Conservation (phyloP, 1,140 invertebrate genomes). For the Heliothis virescens region DNA sequence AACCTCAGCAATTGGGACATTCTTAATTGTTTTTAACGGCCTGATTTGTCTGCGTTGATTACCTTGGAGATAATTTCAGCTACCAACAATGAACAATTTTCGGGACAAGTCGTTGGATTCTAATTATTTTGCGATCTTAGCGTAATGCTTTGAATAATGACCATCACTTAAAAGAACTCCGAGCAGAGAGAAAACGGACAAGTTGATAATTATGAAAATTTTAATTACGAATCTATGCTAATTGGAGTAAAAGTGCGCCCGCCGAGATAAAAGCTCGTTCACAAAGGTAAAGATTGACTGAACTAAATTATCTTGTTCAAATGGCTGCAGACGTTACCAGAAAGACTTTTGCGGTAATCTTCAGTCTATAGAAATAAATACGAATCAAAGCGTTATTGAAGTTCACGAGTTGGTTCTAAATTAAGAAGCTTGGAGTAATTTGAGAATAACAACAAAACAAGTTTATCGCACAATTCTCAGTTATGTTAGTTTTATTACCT, state of each 20-base stretch:
- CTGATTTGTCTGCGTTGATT: conserved; percentile 18
- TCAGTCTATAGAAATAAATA: background rate
- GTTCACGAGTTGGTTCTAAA: background rate
- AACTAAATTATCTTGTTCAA: conserved; percentile 51
- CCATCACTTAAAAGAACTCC: conserved; percentile 4
- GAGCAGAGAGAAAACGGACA: conserved; percentile 37
- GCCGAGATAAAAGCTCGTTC: conserved; percentile 42
- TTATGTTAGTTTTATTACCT: background rate
- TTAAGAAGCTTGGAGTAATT: background rate
- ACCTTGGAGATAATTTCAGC: conserved; percentile 4
- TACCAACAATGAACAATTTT: conserved; percentile 21
- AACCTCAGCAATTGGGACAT: conserved; percentile 20
- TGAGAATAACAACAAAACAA: background rate
- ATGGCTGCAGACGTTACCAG: conserved; percentile 1
- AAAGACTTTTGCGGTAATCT: background rate
- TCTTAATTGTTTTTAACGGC: conserved; percentile 32
- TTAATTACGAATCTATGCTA: conserved; percentile 65
- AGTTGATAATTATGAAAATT: conserved; percentile 59
- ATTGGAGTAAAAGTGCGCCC: conserved; percentile 50
- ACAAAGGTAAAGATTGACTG: conserved; percentile 57
- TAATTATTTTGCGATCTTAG: conserved; percentile 28
- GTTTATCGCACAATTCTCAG: background rate
- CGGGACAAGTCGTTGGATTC: background rate
- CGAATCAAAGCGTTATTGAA: too few relatives aligned
- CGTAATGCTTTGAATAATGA: conserved; percentile 33